These are phyloP conservation scores for Macroglossus sobrinus DNA, from an alignment of 2,113 vertebrate genomes.

Conservation along the genomic window DNA sequence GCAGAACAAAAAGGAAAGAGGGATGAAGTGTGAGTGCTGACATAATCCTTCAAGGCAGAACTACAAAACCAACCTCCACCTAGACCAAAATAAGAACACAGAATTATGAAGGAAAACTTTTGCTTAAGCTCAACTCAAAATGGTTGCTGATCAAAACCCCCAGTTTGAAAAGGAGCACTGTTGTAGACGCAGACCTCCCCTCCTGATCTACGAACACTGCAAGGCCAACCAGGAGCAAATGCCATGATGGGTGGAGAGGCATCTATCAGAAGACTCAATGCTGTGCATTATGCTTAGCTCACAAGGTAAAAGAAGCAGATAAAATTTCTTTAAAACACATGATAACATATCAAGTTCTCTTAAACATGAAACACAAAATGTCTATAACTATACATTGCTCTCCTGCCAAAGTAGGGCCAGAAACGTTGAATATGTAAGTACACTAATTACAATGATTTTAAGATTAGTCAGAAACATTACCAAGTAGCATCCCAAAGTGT, in stretches of 20 bases:
- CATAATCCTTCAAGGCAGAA: neutral
- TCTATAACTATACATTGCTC: conserved; percentile 77
- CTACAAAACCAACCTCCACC: neutral
- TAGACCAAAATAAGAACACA: neutral
- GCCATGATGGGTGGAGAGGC: conserved; percentile 72
- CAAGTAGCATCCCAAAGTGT: conserved; percentile 81
- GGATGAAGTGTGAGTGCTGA: neutral
- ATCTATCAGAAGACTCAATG: conserved; percentile 76
- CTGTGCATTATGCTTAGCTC: conserved; percentile 72
- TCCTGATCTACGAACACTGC: conserved; percentile 72
- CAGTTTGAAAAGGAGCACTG: neutral
- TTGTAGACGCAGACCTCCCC: neutral
- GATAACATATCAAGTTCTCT: conserved; percentile 77
- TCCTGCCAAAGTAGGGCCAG: conserved; percentile 74
- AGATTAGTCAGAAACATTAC: conserved; percentile 74
- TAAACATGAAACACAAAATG: conserved; percentile 75
- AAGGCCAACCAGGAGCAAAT: conserved; percentile 77
- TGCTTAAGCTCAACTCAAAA: conserved; percentile 41
- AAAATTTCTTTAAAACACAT: conserved; percentile 76
- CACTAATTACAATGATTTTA: conserved; percentile 79
- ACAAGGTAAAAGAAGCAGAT: conserved; percentile 77
- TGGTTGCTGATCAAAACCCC: neutral
- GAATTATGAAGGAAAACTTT: neutral
- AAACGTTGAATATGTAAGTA: conserved; percentile 80
- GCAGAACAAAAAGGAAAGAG: neutral